Evolutionary conservation across 30 jellyfish, hydroid and myxozoan species (phyloP).

Genomic region (Turritopsis dohrnii): DNA sequence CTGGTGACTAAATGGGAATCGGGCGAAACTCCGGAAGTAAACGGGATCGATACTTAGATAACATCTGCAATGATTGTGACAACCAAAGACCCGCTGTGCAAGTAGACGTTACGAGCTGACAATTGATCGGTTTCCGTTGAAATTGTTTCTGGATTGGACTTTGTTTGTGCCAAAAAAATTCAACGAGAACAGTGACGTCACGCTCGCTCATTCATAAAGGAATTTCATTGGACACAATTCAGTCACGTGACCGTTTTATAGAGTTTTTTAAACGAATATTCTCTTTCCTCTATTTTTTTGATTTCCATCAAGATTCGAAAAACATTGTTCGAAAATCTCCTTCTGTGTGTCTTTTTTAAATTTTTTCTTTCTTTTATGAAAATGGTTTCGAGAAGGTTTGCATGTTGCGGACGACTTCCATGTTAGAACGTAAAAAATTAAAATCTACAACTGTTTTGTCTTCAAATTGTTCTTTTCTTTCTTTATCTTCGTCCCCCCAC

Average conservation of each 20-base stretch:
- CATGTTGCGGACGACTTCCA: background rate
- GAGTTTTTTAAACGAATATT: background rate
- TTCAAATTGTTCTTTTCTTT: background rate
- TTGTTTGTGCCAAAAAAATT: background rate
- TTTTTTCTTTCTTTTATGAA: background rate
- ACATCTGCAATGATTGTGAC: background rate
- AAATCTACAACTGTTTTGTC: background rate
- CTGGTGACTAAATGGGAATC: slow-evolving; percentile 2
- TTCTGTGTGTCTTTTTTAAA: background rate
- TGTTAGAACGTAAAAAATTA: background rate
- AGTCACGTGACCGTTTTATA: background rate
- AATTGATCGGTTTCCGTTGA: background rate
- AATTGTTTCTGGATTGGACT: background rate
- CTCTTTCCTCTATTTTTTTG: background rate
- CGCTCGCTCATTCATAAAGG: background rate
- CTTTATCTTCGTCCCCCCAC: background rate
- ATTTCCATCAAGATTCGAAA: background rate
- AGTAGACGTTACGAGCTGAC: background rate
- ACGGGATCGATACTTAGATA: background rate
- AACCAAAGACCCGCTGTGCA: background rate
- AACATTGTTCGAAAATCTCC: no score
- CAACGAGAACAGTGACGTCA: background rate
- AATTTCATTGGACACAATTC: background rate
- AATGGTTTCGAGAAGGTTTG: background rate
- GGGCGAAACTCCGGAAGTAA: background rate